Percentiles rank a stretch among this genome's conserved stretches.
Evolutionary conservation across 2,113 vertebrate genomes (phyloP).

Genomic region (Psilopsiagon aurifrons): DNA sequence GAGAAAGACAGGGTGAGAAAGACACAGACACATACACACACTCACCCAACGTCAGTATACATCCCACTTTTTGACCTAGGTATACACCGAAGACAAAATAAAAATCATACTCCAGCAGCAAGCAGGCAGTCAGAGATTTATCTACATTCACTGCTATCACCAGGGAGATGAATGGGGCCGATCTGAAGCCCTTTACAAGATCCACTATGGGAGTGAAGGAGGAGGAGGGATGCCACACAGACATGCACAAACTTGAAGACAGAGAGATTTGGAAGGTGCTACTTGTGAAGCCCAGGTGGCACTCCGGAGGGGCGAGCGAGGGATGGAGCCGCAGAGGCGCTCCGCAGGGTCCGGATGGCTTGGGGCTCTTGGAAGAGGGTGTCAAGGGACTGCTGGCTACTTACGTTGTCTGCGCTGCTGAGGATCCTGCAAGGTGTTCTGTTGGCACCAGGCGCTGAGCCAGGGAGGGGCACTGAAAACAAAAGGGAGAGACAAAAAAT

Average conservation of each 20-base stretch:
- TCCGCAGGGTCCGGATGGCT: slow-evolving; percentile 69
- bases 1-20: background rate
- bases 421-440: slow-evolving; percentile 83
- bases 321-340: slow-evolving; percentile 69
- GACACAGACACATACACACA: slow-evolving; percentile 25
- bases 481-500: slow-evolving; percentile 81
- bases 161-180: slow-evolving; percentile 88
- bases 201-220: slow-evolving; percentile 83
- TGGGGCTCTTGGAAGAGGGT: slow-evolving; percentile 72
- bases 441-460: slow-evolving; percentile 89
- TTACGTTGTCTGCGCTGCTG: slow-evolving; percentile 77
- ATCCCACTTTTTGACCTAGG: slow-evolving; percentile 78
- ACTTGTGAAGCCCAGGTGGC: slow-evolving; percentile 82
- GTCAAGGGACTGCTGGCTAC: slow-evolving; percentile 78
- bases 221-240: slow-evolving; percentile 87
- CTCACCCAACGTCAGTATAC: slow-evolving; percentile 17
- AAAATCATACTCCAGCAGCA: slow-evolving; percentile 81
- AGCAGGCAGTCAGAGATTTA: slow-evolving; percentile 84
- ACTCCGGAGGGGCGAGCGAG: slow-evolving; percentile 71
- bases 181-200: slow-evolving; percentile 82
- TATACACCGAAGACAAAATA: slow-evolving; percentile 78
- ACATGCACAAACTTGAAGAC: slow-evolving; percentile 88
- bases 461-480: slow-evolving; percentile 87
- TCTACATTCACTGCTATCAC: slow-evolving; percentile 88
- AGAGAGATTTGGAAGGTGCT: slow-evolving; percentile 85